Conservation (phyloP, 1,140 invertebrate genomes). For the Drosophila setifemur region DNA sequence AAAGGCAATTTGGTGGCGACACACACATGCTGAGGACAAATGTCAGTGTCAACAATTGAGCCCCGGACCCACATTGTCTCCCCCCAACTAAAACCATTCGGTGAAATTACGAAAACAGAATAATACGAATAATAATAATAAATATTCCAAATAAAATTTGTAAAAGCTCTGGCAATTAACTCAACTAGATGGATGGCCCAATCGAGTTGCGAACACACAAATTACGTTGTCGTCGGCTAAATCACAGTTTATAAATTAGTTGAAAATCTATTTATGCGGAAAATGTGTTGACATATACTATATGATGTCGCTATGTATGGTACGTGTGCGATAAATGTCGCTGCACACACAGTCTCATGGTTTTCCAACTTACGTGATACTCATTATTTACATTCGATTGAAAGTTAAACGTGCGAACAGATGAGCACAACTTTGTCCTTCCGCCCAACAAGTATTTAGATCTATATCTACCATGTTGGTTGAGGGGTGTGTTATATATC, state of each 20-base stretch:
- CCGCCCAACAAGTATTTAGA: conserved; percentile 39
- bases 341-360: not conserved
- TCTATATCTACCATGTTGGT: conserved; percentile 22
- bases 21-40: conserved; percentile 3
- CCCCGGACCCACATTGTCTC: conserved; percentile 7
- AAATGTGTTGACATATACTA: conserved; percentile 44
- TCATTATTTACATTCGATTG: conserved; percentile 81
- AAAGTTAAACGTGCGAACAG: conserved; percentile 76
- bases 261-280: conserved; percentile 60
- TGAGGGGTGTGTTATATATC: conserved; percentile 13
- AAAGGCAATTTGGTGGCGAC: conserved; percentile 29
- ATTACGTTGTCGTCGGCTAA: conserved; percentile 23
- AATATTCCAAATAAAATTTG: too few relatives aligned
- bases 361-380: conserved; percentile 49
- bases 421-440: conserved; percentile 62
- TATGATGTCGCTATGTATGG: not conserved
- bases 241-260: conserved; percentile 55
- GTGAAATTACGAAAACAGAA: not conserved
- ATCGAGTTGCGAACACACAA: conserved; percentile 30
- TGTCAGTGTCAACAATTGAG: conserved; percentile 44
- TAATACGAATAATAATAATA: too few relatives aligned
- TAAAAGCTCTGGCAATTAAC: conserved; percentile 36
- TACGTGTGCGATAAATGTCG: conserved; percentile 24
- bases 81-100: not conserved
- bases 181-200: conserved; percentile 18